These are phyloP conservation scores for Bubo blakistoni DNA, from an alignment of 2,113 vertebrate species.

Conservation along the genomic window DNA sequence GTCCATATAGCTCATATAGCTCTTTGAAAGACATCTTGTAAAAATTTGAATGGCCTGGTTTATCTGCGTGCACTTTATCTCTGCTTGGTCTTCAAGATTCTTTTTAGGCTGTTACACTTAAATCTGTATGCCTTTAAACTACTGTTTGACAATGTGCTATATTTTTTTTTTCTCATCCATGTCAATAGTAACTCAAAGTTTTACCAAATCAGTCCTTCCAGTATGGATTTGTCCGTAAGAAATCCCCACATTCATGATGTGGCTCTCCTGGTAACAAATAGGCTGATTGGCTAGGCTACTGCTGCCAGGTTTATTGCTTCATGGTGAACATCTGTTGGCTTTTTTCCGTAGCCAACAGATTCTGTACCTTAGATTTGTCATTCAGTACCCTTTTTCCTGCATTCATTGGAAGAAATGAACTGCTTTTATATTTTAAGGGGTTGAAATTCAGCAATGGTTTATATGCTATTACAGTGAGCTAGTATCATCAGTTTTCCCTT, in stretches of 20 bases:
- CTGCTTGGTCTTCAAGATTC: not conserved
- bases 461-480: not conserved
- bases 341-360: not conserved
- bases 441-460: not conserved
- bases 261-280: not conserved
- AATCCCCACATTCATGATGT: not conserved
- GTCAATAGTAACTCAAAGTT: not conserved
- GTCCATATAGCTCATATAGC: not conserved
- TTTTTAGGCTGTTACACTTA: not conserved
- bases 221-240: not conserved
- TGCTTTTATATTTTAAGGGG: not conserved
- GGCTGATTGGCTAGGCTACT: fast-evolving
- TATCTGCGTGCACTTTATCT: not conserved
- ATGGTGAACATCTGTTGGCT: not conserved
- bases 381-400: not conserved
- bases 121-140: not conserved
- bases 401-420: not conserved
- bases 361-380: not conserved
- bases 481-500: not conserved
- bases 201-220: not conserved
- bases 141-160: not conserved
- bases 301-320: not conserved
- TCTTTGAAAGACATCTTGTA: conserved; percentile 36
- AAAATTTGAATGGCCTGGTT: conserved; percentile 6
- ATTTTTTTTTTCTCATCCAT: not conserved